Evolutionary conservation across 2,888 invertebrate species (phyloP).

Genomic region (Lithophane socia): DNA sequence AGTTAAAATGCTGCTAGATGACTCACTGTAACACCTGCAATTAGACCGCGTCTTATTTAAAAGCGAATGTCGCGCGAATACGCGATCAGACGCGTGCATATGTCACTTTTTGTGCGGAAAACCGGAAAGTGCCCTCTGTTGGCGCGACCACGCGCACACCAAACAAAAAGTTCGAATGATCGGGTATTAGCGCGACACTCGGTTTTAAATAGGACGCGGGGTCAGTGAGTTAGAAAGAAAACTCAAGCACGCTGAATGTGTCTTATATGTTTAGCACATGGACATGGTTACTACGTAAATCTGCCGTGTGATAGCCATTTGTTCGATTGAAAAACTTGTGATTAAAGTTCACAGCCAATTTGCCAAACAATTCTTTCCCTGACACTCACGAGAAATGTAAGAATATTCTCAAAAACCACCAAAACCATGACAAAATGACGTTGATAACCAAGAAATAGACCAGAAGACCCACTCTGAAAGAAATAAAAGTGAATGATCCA

Average conservation of each 20-base stretch:
- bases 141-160: no score
- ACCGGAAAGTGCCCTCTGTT: no score
- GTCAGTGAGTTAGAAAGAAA: neutral
- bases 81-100: no score
- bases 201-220: no score
- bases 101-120: no score
- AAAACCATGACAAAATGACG: neutral
- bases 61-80: no score
- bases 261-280: neutral
- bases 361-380: neutral
- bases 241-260: neutral
- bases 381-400: neutral
- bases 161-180: no score
- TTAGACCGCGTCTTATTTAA: no score
- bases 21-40: neutral
- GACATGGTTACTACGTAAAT: no score
- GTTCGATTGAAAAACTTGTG: neutral
- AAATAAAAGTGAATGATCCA: conserved; percentile 6
- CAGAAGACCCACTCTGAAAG: conserved; percentile 9
- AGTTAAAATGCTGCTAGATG: neutral
- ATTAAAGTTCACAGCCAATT: neutral
- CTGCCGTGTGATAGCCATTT: neutral
- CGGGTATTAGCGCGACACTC: no score
- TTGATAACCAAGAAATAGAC: conserved; percentile 5
- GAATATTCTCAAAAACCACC: neutral